Base-by-base conservation (phyloP, 92 coral and sea anemone genomes). In the Palythoa heliodiscus region DNA sequence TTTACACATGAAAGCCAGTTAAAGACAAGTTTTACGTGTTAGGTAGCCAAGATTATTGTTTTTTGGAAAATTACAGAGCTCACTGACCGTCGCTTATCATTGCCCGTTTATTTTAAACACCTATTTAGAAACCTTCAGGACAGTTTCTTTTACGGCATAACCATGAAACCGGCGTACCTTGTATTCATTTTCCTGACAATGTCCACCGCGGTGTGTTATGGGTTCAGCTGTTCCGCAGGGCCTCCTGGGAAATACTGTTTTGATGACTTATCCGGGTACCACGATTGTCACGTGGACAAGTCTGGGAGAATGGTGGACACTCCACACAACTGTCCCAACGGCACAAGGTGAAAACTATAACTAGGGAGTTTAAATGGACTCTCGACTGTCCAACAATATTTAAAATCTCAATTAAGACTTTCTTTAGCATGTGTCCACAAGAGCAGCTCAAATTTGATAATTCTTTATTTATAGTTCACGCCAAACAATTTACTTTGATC, bases 181-280 rank as follows among this genome's bases (percentile, higher is more conserved):
- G 22, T n/a, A 60, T 55, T 64, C 39, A 8, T 64, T 19, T 40
- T 80, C 23, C 24, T 76, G 67, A 25, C n/a, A 38, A 23, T 39
- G 22, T 43, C 73, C 14, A 14, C 43, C 9, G 48, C 74, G 16
- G 13, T 66, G 73, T 80, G 84, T 48, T 50, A 67, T 29, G 84
- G 47, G 73, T 84, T 87, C 55, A 68, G 76, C 71, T 87, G 90
- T 61, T 50, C 16, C 74, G 85, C 68, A 20, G 90, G 87, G 39
- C 84, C 83, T 74, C 83, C 76, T 64, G 87, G 90, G 15, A 82
- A 9, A 82, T 73, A 61, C 37, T 88, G 90, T 50, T 66, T 63
- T 58, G 75, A 60, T 1, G 90, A 88, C 78, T 35, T 88, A 14
- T 60, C 77, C 5, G 90, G 90, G n/a, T 83, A 88, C 63, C 87